A percentile compares a stretch with the other conserved stretches of the same genome.
phyloP scores from a whole-genome alignment of 2,888 invertebrate genomes.

The Tachina lurida region DNA sequence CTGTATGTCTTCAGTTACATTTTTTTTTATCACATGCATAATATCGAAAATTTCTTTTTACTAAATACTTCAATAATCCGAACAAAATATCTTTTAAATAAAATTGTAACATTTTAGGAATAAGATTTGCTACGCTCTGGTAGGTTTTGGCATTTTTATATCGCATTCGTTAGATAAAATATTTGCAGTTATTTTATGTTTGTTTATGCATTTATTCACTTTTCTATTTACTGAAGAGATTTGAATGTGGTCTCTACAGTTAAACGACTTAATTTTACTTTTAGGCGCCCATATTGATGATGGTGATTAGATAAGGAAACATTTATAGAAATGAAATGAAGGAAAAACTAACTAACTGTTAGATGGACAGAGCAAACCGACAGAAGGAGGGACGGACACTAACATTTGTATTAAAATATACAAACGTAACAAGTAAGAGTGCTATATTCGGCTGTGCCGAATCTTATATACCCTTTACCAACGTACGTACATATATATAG shows the following conservation, averaged over 20 bases:
- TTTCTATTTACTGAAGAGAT: constrained; percentile 2
- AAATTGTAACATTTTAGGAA: constrained; percentile 45
- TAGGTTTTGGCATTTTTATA: constrained; percentile 52
- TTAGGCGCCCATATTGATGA: constrained; percentile 69
- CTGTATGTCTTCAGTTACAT: constrained; percentile 24
- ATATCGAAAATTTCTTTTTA: constrained; percentile 50
- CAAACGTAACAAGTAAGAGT: background rate
- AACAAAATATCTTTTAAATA: constrained; percentile 54
- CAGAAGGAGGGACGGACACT: constrained; percentile 12
- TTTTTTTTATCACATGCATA: constrained; percentile 46
- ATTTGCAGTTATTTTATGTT: constrained; percentile 11
- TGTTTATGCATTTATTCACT: background rate
- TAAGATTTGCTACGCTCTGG: constrained; percentile 22
- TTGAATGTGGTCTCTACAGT: constrained; percentile 22
- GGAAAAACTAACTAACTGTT: constrained; percentile 28
- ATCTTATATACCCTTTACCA: too few species aligned
- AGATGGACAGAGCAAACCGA: constrained; percentile 13
- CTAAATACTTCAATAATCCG: constrained; percentile 46
- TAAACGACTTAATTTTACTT: constrained; percentile 50
- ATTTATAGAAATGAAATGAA: constrained; percentile 56
- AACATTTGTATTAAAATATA: constrained; percentile 40
- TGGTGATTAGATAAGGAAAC: constrained; percentile 67
- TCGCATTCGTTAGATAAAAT: constrained; percentile 53
- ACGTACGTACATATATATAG: too few species aligned
- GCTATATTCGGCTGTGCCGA: too few species aligned